A percentile compares a stretch with the other conserved stretches of the same genome.
Conservation (phyloP, 1,140 invertebrate species). For the Pseudomyrmex gracilis region DNA sequence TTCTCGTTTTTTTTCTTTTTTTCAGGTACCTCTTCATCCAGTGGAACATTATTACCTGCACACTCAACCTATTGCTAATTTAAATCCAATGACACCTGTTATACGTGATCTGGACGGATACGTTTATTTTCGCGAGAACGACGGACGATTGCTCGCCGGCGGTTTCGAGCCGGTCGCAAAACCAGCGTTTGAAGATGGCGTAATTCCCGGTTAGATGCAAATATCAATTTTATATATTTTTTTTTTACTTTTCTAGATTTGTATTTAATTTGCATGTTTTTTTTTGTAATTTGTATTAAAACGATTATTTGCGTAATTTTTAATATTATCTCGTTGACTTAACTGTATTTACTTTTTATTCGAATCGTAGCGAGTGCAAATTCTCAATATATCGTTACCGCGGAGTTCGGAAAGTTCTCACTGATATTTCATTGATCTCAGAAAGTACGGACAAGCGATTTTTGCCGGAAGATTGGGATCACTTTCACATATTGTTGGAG, state of each 20-base stretch:
- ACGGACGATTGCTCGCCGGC: conserved; percentile 92
- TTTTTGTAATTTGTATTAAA: not conserved
- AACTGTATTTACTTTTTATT: not conserved
- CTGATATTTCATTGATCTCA: conserved; percentile 64
- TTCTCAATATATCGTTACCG: too few relatives aligned
- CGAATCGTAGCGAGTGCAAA: too few relatives aligned
- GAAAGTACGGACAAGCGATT: conserved; percentile 87
- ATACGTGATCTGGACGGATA: conserved; percentile 96
- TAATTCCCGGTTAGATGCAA: conserved; percentile 86
- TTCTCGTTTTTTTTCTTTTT: not conserved
- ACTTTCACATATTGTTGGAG: conserved; percentile 96
- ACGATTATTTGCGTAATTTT: not conserved
- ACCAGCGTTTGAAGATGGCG: conserved; percentile 94
- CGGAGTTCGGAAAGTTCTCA: not conserved
- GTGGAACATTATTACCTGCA: conserved; percentile 97
- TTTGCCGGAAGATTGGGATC: conserved; percentile 96
- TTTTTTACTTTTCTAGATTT: not conserved
- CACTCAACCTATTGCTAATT: conserved; percentile 91
- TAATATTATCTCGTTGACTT: not conserved
- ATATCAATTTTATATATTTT: conserved; percentile 10
- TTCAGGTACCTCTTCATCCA: conserved; percentile 93
- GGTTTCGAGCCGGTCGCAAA: conserved; percentile 96
- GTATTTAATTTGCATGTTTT: not conserved
- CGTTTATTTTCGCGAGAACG: conserved; percentile 94
- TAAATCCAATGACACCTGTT: conserved; percentile 92